Evolutionary conservation across 2,888 invertebrate species (phyloP).

Genomic region (Globia sparganii): DNA sequence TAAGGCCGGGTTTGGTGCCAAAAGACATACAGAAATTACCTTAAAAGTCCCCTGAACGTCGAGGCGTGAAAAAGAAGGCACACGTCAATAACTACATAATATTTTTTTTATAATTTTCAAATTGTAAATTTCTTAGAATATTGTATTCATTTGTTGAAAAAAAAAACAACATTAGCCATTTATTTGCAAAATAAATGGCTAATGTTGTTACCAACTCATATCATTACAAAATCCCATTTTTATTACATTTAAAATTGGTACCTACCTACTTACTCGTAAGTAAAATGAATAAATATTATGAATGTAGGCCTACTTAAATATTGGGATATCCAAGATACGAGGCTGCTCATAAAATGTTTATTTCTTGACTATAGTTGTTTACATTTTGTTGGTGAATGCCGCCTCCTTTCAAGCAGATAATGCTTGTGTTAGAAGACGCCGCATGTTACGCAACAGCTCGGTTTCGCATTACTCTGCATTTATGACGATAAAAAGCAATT

Average conservation of each 20-base stretch:
- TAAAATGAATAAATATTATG: neutral
- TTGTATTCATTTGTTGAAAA: neutral
- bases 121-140: neutral
- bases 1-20: conserved; percentile 6
- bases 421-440: too few relatives aligned
- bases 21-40: conserved; percentile 31
- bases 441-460: neutral
- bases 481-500: neutral
- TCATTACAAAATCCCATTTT: too few relatives aligned
- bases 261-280: neutral
- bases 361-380: too few relatives aligned
- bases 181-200: too few relatives aligned
- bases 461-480: neutral
- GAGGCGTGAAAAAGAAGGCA: conserved; percentile 32
- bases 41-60: conserved; percentile 45
- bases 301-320: too few relatives aligned
- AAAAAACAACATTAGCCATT: neutral
- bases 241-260: too few relatives aligned
- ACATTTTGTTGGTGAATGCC: too few relatives aligned
- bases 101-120: neutral
- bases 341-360: too few relatives aligned
- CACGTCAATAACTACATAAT: neutral
- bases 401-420: too few relatives aligned
- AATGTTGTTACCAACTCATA: too few relatives aligned
- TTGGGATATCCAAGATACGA: neutral